Evolutionary conservation across 2,113 vertebrate species (phyloP).

Genomic region (Hyperoodon ampullatus): DNA sequence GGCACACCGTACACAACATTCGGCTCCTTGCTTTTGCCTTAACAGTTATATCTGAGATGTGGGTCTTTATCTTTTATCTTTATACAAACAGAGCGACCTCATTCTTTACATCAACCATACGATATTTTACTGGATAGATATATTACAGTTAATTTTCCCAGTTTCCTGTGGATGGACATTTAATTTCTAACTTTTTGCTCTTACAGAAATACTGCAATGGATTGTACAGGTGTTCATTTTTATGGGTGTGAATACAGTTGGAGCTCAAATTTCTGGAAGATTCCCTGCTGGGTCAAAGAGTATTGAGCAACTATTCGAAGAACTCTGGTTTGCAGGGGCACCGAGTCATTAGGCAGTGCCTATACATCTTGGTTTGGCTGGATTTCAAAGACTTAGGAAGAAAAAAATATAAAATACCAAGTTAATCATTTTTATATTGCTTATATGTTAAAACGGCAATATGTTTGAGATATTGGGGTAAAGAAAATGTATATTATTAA

Average conservation of each 20-base stretch:
- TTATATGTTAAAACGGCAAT: no score
- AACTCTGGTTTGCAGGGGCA: neutral
- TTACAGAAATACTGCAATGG: constrained; percentile 5
- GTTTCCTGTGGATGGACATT: neutral
- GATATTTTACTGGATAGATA: neutral
- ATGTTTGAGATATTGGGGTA: neutral
- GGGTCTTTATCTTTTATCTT: neutral
- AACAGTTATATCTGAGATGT: neutral
- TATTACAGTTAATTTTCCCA: neutral
- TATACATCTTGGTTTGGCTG: neutral
- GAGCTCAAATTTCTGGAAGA: constrained; percentile 31
- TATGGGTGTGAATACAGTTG: neutral
- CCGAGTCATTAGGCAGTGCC: neutral
- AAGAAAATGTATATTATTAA: neutral
- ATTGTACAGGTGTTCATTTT: neutral
- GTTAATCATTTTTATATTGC: neutral
- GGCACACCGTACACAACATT: neutral
- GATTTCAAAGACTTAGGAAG: neutral
- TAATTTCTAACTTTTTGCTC: constrained; percentile 14
- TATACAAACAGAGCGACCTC: neutral
- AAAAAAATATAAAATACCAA: no score
- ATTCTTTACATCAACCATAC: neutral
- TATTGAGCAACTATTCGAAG: constrained; percentile 54
- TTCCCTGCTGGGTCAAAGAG: neutral
- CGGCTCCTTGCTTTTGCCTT: neutral